Evolutionary conservation across 2,888 invertebrate species (phyloP).

Genomic region (Kryphioiulus occultus): DNA sequence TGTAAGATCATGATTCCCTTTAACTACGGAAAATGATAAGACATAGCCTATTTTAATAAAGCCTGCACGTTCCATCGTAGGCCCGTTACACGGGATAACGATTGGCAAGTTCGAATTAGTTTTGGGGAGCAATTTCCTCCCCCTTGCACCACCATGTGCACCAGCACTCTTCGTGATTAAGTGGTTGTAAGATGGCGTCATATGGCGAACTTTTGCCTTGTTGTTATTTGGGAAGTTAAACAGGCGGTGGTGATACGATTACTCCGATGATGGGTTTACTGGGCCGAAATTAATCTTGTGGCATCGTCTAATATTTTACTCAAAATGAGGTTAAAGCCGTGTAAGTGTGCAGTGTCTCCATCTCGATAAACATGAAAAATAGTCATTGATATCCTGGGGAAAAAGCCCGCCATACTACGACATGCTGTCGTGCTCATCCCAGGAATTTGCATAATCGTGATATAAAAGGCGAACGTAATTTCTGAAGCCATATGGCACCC

Average conservation of each 20-base stretch:
- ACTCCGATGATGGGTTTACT: neutral
- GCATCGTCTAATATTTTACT: conserved; percentile 18
- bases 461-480: neutral
- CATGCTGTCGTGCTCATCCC: neutral
- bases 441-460: conserved; percentile 19
- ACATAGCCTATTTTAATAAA: neutral
- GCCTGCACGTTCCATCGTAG: neutral
- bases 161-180: neutral
- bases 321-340: conserved; percentile 25
- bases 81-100: neutral
- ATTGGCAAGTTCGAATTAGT: neutral
- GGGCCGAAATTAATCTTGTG: conserved; percentile 19
- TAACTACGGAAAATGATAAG: no score
- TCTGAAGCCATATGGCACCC: neutral
- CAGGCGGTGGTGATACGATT: conserved; percentile 6
- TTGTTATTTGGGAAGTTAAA: neutral
- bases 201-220: neutral
- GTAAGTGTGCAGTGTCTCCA: neutral
- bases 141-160: neutral
- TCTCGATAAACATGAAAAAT: conserved; percentile 35
- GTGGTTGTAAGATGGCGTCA: neutral
- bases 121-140: neutral
- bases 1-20: no score
- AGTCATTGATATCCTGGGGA: conserved; percentile 14
- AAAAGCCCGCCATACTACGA: neutral